Base-by-base conservation (phyloP, 2,888 invertebrate genomes). In the Peribatodes rhomboidaria region DNA sequence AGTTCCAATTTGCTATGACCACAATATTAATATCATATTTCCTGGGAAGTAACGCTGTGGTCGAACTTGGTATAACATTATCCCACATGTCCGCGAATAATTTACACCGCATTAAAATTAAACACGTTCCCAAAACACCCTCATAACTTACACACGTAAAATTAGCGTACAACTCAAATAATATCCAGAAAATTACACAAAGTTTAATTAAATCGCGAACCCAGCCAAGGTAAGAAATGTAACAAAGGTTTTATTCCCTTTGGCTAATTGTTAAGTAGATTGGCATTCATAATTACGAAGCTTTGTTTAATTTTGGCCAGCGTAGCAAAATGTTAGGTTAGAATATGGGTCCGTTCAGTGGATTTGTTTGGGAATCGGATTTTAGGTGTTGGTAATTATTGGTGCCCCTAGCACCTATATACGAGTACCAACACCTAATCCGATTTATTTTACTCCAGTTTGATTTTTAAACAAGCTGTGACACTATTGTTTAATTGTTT, bases 271-370 rank as follows among this genome's bases (percentile, higher is more conserved):
- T 74, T 71, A 77, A 79, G 71, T 75, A 77, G 78, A 80, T 80
- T 80, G 80, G 71, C 72, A 74, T 79, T 81, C 73, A 73, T 80
- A 79, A 79, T 80, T 76, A 74, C 70, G 59, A 22, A 57, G 71
- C 70, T 78, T 79, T 78, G 73, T 75, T 75, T 75, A 68, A 78
- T 72, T 74, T 74, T 67, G 62, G 67, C 56, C 52, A 59, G 33
- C 59, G 62, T 55, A 54, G 16, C 62, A 69, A 64, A 67, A 74
- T 54, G 50, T 64, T 46, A 55, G 46, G 33, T 49, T 52, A 46
- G 49, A 47, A 46, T n/a, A 11, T 31, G 18, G 54, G 47, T 49
- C 18, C 4, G 14, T 55, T 16, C 16, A 2, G 16, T 14, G 18
- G 22, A n/a, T 27, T 37, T 37, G 18, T 31, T 49, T 22, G n/a